Evolutionary conservation across 2,113 vertebrate species (phyloP).

Genomic region (Tapirus terrestris): DNA sequence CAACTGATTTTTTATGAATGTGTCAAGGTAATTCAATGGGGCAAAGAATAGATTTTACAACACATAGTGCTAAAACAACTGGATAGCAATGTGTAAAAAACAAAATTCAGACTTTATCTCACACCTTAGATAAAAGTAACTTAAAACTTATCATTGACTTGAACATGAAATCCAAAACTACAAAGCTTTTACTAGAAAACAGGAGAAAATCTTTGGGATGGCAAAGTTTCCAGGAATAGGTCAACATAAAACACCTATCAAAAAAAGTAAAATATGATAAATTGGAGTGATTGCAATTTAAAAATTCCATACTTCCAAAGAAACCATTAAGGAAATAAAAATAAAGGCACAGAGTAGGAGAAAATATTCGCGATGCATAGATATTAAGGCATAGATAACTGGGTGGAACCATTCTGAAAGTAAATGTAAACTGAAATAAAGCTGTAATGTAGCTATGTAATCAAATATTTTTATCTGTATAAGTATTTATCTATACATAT

Average conservation of each 20-base stretch:
- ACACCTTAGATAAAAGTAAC: background rate
- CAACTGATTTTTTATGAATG: background rate
- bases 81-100: background rate
- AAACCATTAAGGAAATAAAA: background rate
- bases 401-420: background rate
- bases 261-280: background rate
- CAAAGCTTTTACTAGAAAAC: background rate
- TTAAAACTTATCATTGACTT: background rate
- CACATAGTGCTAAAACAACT: background rate
- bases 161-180: background rate
- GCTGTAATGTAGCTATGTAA: background rate
- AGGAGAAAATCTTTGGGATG: background rate
- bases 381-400: background rate
- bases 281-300: background rate
- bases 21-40: background rate
- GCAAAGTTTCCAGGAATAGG: background rate
- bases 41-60: background rate
- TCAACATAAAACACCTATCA: background rate
- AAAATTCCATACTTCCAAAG: background rate
- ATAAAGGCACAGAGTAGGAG: background rate
- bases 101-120: background rate
- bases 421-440: constrained; percentile 2
- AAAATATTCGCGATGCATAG: background rate
- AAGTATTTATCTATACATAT: background rate
- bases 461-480: background rate